These are phyloP conservation scores for Rhopalosiphum maidis DNA, from an alignment of 1,140 invertebrate species.

Conservation along the genomic window DNA sequence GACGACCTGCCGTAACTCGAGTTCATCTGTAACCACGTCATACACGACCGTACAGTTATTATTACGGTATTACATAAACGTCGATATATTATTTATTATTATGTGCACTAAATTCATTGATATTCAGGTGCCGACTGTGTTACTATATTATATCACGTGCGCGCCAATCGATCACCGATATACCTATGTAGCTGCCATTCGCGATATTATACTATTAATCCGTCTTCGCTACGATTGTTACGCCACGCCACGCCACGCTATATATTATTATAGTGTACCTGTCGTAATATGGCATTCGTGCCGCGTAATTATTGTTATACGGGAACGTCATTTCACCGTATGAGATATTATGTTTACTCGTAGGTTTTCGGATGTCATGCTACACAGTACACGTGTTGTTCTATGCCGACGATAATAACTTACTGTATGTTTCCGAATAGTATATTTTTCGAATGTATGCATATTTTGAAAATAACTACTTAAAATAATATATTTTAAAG, in stretches of 20 bases:
- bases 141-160: not conserved
- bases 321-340: not conserved
- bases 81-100: not conserved
- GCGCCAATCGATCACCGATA: not conserved
- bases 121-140: not conserved
- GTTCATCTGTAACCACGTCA: constrained; percentile 40
- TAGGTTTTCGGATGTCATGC: not conserved
- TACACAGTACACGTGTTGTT: not conserved
- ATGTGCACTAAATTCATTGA: not conserved
- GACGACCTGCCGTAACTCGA: constrained; percentile 26
- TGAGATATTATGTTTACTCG: not conserved
- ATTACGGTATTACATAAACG: not conserved
- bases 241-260: too few relatives aligned
- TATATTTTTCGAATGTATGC: too few relatives aligned
- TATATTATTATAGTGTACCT: not conserved
- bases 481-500: too few relatives aligned
- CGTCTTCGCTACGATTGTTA: not conserved
- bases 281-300: not conserved
- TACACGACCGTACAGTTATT: not conserved
- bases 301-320: not conserved
- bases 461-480: too few relatives aligned
- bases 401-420: not conserved
- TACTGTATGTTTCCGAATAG: not conserved
- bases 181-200: not conserved
- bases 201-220: not conserved